phyloP scores from a whole-genome alignment of 2,113 vertebrate species.

The Trichechus manatus region DNA sequence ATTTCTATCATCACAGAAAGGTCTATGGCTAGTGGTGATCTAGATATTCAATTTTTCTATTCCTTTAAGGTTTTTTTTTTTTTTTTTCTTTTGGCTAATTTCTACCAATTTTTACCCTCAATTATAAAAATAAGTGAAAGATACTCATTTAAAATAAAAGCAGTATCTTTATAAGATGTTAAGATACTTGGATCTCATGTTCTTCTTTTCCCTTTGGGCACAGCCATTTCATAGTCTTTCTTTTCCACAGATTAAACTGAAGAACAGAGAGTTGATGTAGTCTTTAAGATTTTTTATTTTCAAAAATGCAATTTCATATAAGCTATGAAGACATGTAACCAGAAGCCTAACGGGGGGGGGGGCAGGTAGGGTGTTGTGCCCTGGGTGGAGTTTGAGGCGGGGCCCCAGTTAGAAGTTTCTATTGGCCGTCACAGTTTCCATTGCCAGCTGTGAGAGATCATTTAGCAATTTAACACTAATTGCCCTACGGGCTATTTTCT shows the following conservation, averaged over 20 bases:
- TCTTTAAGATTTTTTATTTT: constrained; percentile 26
- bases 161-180: constrained; percentile 13
- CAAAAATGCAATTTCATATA: constrained; percentile 29
- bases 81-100: neutral
- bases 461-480: too few species aligned
- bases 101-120: constrained; percentile 23
- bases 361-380: too few species aligned
- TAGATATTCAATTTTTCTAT: neutral
- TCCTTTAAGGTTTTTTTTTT: neutral
- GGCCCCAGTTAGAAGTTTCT: too few species aligned
- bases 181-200: neutral
- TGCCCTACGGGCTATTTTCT: too few species aligned
- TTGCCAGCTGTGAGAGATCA: too few species aligned
- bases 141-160: constrained; percentile 18
- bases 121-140: constrained; percentile 44
- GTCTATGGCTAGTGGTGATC: neutral
- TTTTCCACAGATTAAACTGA: constrained; percentile 47
- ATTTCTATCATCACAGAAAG: neutral
- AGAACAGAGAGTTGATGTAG: neutral
- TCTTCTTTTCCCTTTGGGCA: constrained; percentile 33
- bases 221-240: neutral
- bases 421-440: too few species aligned
- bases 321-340: neutral
- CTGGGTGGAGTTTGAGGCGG: too few species aligned
- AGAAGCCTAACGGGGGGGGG: too few species aligned